Percentiles rank a stretch among this genome's conserved stretches.
phyloP scores from a whole-genome alignment of 2,113 vertebrate species.

The Colaptes auratus region DNA sequence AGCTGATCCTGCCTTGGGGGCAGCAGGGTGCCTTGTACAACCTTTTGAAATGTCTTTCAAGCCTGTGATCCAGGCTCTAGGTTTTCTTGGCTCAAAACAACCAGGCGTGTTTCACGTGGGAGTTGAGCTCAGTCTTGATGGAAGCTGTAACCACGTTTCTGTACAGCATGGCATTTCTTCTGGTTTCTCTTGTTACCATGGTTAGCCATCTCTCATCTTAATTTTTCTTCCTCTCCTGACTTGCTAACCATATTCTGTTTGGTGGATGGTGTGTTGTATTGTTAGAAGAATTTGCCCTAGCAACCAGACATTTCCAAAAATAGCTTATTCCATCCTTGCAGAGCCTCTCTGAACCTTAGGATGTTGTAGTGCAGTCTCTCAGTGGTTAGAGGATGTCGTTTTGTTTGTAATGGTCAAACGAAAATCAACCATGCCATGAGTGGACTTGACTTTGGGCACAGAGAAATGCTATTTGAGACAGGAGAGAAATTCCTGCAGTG shows the following conservation, averaged over 20 bases:
- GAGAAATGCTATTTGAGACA: neutral
- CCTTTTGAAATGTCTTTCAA: neutral
- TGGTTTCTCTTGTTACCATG: neutral
- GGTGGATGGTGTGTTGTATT: neutral
- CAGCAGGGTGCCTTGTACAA: constrained; percentile 1
- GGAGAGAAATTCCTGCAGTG: neutral
- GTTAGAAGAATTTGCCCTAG: constrained; percentile 35
- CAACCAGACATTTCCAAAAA: constrained; percentile 34
- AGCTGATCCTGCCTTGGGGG: neutral
- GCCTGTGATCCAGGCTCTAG: neutral
- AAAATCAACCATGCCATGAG: rapidly evolving
- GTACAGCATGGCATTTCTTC: constrained; percentile 1
- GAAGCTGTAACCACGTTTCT: neutral
- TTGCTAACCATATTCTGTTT: constrained; percentile 1
- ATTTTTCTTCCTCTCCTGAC: neutral
- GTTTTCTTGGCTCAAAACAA: neutral
- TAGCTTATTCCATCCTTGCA: neutral
- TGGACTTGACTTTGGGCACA: neutral
- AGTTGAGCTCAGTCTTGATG: neutral
- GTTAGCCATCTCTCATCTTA: constrained; percentile 14
- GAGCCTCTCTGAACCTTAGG: neutral
- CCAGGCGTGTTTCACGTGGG: neutral
- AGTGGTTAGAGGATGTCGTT: rapidly evolving
- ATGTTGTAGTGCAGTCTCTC: neutral
- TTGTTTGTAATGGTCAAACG: neutral